These are phyloP conservation scores for Actinia equina DNA, from an alignment of 64 coral and sea anemone species.

Conservation along the genomic window DNA sequence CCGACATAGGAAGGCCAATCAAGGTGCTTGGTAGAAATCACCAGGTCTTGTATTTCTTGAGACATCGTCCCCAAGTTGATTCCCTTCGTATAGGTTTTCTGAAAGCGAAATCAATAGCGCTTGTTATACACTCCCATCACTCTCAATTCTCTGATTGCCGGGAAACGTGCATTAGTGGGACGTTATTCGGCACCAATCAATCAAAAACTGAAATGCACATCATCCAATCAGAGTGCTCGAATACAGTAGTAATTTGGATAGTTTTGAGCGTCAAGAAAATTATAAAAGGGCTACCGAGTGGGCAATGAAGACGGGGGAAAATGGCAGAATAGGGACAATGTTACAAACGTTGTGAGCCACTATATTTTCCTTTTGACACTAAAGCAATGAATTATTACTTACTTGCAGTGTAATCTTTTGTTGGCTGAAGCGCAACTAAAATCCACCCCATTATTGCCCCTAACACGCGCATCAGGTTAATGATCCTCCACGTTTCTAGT, in stretches of 20 bases:
- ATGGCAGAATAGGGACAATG: not conserved
- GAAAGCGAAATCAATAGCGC: not conserved
- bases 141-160: no score
- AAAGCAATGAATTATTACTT: not conserved
- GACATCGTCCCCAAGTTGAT: slow-evolving; percentile 36
- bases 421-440: slow-evolving; percentile 65
- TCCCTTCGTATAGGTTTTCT: slow-evolving; percentile 65
- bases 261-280: no score
- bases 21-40: slow-evolving; percentile 6
- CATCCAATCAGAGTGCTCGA: no score
- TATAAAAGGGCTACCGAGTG: no score
- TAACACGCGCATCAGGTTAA: slow-evolving; percentile 93
- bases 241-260: no score
- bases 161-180: no score
- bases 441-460: slow-evolving; percentile 90
- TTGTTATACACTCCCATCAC: no score
- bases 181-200: no score
- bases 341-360: no score
- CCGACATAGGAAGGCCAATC: not conserved
- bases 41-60: not conserved
- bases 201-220: no score
- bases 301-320: not conserved
- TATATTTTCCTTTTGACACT: no score
- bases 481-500: slow-evolving; percentile 92
- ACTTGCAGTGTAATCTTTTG: slow-evolving; percentile 85